Percentiles rank a stretch among this genome's conserved stretches.
phyloP scores from a whole-genome alignment of 2,113 vertebrate genomes.

The Manacus vitellinus region DNA sequence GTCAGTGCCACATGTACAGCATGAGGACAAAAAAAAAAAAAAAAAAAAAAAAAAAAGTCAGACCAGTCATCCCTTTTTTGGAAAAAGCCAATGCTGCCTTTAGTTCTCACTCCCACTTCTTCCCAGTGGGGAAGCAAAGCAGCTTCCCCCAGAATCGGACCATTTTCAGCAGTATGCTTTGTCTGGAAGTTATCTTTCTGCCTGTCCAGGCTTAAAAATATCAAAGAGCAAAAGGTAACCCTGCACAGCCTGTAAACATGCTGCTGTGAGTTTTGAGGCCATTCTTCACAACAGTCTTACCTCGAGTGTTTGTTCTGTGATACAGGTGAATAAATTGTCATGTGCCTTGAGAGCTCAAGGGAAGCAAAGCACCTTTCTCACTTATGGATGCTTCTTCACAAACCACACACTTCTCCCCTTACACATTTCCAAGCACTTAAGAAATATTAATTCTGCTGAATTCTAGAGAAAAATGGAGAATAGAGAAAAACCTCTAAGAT shows the following conservation, averaged over 20 bases:
- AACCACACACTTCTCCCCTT: background rate
- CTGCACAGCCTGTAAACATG: rapidly evolving
- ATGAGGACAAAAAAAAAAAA: background rate
- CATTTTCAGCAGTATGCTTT: background rate
- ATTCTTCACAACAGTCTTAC: background rate
- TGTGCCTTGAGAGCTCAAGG: background rate
- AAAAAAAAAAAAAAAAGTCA: background rate
- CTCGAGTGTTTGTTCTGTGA: background rate
- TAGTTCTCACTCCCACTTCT: slow-evolving; percentile 4
- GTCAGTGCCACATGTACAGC: background rate
- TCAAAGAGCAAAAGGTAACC: background rate
- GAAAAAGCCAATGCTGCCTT: slow-evolving; percentile 9
- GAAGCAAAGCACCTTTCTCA: background rate
- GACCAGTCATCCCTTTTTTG: slow-evolving; percentile 44
- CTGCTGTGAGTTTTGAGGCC: background rate
- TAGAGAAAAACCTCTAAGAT: background rate
- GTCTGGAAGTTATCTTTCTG: background rate
- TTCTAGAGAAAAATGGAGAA: background rate
- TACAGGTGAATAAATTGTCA: background rate
- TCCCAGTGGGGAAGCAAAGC: background rate
- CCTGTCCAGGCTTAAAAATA: background rate
- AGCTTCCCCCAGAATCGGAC: background rate
- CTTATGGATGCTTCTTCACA: background rate
- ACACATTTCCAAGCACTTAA: background rate
- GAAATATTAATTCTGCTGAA: background rate